Evolutionary conservation across 1,140 invertebrate species (phyloP).

Genomic region (Drosophila pachea): DNA sequence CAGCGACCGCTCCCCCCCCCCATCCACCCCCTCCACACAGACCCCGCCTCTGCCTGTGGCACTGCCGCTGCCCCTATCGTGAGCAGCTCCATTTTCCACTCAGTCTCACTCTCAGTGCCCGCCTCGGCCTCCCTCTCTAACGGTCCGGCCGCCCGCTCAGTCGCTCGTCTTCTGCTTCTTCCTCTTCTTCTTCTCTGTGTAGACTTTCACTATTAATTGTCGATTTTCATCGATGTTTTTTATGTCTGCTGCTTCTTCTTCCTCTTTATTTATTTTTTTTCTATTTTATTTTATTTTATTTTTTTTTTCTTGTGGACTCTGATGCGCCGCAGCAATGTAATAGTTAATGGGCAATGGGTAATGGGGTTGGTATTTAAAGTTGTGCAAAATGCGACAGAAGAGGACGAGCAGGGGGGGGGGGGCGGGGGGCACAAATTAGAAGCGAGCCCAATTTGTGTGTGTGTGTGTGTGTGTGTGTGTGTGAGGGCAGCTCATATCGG

Average conservation of each 20-base stretch:
- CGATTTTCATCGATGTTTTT: slow-evolving; percentile 71
- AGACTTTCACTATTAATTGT: slow-evolving; percentile 76
- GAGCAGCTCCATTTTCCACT: neutral
- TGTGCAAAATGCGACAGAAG: slow-evolving; percentile 43
- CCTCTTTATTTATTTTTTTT: neutral
- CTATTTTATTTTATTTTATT: slow-evolving; percentile 13
- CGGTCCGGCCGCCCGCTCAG: too few relatives aligned
- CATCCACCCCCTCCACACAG: too few relatives aligned
- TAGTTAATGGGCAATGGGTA: slow-evolving; percentile 66
- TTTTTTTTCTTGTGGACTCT: slow-evolving; percentile 41
- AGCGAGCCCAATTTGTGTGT: slow-evolving; percentile 52
- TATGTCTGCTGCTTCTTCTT: slow-evolving; percentile 21
- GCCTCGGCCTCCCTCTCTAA: too few relatives aligned
- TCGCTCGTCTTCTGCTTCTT: too few relatives aligned
- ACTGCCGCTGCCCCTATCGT: too few relatives aligned
- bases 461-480: too few relatives aligned
- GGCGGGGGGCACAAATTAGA: too few relatives aligned
- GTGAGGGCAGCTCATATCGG: slow-evolving; percentile 75
- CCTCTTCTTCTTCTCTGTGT: neutral
- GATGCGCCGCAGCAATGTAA: slow-evolving; percentile 45
- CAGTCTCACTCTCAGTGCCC: slow-evolving; percentile 30
- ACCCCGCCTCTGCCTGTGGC: neutral
- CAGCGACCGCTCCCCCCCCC: too few relatives aligned
- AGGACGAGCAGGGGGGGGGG: too few relatives aligned
- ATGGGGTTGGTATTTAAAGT: slow-evolving; percentile 77